These are phyloP conservation scores for Dolichoris vasculosae DNA, from an alignment of 1,140 invertebrate genomes.

Conservation along the genomic window DNA sequence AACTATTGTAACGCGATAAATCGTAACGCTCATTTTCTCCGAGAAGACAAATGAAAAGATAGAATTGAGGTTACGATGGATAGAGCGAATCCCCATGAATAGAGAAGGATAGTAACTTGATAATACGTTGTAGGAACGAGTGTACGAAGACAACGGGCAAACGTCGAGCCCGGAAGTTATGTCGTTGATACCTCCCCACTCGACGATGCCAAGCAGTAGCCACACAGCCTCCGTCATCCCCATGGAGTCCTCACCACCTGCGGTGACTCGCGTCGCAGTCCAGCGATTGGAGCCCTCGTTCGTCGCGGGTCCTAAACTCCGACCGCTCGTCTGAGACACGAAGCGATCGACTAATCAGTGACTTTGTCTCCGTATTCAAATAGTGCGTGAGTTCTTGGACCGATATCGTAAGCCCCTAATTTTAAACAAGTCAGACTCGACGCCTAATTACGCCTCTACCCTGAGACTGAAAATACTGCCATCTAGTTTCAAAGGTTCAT, in stretches of 20 bases:
- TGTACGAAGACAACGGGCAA: conserved; percentile 71
- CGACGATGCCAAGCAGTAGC: conserved; percentile 67
- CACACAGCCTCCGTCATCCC: conserved; percentile 64
- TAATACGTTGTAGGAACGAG: conserved; percentile 69
- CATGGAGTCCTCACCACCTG: conserved; percentile 64
- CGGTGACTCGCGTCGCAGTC: conserved; percentile 57
- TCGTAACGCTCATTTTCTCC: too few relatives aligned
- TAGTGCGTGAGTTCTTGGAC: neutral
- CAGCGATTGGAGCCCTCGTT: conserved; percentile 57
- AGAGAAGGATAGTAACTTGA: neutral
- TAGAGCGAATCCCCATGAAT: neutral
- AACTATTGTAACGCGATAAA: too few relatives aligned
- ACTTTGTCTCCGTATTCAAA: conserved; percentile 20
- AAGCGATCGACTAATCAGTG: neutral
- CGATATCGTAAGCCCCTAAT: neutral
- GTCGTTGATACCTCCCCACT: conserved; percentile 69
- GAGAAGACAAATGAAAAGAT: too few relatives aligned
- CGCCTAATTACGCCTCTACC: neutral
- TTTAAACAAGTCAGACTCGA: neutral
- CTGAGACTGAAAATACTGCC: conserved; percentile 4
- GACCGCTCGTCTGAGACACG: conserved; percentile 41
- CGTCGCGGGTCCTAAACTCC: conserved; percentile 50
- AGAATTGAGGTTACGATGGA: too few relatives aligned
- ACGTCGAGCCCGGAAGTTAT: conserved; percentile 70
- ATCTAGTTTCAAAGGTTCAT: neutral